Evolutionary conservation across 2,888 invertebrate genomes (phyloP).

Genomic region (Tenthredo amoena): DNA sequence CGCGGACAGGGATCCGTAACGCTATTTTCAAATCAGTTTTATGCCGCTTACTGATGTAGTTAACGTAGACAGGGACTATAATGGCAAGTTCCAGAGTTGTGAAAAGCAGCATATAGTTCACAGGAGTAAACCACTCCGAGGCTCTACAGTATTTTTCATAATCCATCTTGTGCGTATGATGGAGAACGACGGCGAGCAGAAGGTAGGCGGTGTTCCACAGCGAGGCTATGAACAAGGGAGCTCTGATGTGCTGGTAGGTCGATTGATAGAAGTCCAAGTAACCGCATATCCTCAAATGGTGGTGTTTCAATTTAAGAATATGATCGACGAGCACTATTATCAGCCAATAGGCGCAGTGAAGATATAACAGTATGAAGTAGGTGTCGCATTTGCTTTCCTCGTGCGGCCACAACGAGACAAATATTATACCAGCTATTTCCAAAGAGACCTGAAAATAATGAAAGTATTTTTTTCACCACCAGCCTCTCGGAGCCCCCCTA

Average conservation of each 20-base stretch:
- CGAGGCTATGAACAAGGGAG: conserved; percentile 83
- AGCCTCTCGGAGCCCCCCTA: no score
- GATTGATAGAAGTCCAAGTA: conserved; percentile 85
- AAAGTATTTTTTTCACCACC: no score
- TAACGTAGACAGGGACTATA: conserved; percentile 79
- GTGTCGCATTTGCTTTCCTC: conserved; percentile 74
- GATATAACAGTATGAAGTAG: conserved; percentile 74
- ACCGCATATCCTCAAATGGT: conserved; percentile 82
- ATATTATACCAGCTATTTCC: conserved; percentile 73
- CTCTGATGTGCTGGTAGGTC: conserved; percentile 81
- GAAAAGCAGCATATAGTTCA: conserved; percentile 78
- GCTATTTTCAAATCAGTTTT: no score
- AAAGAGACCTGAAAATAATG: conserved; percentile 67
- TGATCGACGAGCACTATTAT: conserved; percentile 77
- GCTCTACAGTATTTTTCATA: conserved; percentile 79
- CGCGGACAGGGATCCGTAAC: no score
- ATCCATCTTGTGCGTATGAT: conserved; percentile 73
- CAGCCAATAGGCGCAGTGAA: conserved; percentile 74
- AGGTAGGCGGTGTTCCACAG: conserved; percentile 78
- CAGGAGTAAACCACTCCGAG: conserved; percentile 74
- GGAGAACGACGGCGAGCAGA: conserved; percentile 71
- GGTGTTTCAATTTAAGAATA: conserved; percentile 81
- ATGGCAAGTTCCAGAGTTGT: conserved; percentile 78
- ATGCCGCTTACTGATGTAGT: conserved; percentile 80
- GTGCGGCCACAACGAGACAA: conserved; percentile 73